Conservation (phyloP, 2,888 invertebrate genomes). For the Microctonus brassicae region DNA sequence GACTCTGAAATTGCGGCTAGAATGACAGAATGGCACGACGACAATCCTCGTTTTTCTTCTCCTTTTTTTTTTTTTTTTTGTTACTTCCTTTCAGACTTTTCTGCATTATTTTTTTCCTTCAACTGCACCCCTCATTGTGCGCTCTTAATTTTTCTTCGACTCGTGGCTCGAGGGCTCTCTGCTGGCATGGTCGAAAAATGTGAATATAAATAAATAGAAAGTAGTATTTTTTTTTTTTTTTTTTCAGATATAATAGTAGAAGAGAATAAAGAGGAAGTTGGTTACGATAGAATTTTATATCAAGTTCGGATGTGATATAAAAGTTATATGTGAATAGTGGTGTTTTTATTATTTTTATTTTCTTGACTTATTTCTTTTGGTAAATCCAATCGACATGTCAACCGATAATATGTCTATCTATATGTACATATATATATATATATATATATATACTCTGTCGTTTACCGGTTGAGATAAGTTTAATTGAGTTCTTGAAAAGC, state of each 20-base stretch:
- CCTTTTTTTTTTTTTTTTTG: background rate
- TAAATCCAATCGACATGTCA: background rate
- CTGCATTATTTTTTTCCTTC: background rate
- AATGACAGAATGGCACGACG: conserved; percentile 6
- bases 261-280: background rate
- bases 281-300: background rate
- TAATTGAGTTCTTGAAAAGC: background rate
- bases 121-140: conserved; percentile 5
- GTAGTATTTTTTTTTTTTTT: background rate
- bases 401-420: background rate
- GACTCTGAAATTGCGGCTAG: conserved; percentile 7
- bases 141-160: conserved; percentile 6
- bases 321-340: background rate
- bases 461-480: background rate
- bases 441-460: background rate
- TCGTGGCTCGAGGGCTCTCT: background rate
- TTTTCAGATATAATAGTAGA: background rate
- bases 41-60: background rate
- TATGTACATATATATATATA: background rate
- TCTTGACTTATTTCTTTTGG: background rate
- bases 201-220: background rate
- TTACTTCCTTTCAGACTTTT: conserved; percentile 5
- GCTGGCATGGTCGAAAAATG: background rate
- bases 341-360: background rate
- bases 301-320: background rate